phyloP scores from a whole-genome alignment of 2,797 vertebrate genomes.

The Dallia pectoralis region DNA sequence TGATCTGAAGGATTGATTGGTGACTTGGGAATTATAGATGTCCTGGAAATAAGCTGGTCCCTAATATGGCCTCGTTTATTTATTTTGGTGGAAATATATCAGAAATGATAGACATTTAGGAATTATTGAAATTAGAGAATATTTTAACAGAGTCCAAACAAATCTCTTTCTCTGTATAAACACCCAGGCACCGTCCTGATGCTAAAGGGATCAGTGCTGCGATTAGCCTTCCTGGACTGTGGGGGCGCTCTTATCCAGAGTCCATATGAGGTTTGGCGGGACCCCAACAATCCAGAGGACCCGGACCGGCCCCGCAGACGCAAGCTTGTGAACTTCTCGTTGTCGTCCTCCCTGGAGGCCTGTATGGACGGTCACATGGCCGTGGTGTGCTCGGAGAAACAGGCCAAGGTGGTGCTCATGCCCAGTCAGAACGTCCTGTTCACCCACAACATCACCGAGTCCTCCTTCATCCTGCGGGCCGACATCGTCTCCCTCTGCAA shows the following conservation, averaged over 20 bases:
- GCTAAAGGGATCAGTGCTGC: conserved; percentile 90
- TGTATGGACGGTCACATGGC: conserved; percentile 88
- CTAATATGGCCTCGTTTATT: too few relatives aligned
- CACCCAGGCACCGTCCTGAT: conserved; percentile 84
- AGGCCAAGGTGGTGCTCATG: conserved; percentile 98
- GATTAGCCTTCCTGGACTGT: conserved; percentile 88
- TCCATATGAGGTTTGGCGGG: conserved; percentile 91
- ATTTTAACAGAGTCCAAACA: too few relatives aligned
- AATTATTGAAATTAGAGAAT: too few relatives aligned
- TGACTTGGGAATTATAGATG: too few relatives aligned
- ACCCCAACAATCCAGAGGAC: conserved; percentile 82
- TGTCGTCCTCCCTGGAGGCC: conserved; percentile 86
- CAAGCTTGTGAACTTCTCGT: conserved; percentile 88
- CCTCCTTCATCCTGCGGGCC: conserved; percentile 92
- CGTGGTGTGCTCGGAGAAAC: conserved; percentile 94
- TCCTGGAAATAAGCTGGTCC: too few relatives aligned
- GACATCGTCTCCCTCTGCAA: conserved; percentile 88
- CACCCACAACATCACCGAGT: conserved; percentile 97
- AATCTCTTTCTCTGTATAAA: neutral
- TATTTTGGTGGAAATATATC: too few relatives aligned
- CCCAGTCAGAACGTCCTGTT: conserved; percentile 95
- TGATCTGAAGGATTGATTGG: too few relatives aligned
- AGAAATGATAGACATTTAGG: neutral
- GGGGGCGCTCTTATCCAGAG: conserved; percentile 81
- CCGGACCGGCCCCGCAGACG: conserved; percentile 83